phyloP scores from a whole-genome alignment of 2,797 vertebrate species.

The Setipinna tenuifilis region DNA sequence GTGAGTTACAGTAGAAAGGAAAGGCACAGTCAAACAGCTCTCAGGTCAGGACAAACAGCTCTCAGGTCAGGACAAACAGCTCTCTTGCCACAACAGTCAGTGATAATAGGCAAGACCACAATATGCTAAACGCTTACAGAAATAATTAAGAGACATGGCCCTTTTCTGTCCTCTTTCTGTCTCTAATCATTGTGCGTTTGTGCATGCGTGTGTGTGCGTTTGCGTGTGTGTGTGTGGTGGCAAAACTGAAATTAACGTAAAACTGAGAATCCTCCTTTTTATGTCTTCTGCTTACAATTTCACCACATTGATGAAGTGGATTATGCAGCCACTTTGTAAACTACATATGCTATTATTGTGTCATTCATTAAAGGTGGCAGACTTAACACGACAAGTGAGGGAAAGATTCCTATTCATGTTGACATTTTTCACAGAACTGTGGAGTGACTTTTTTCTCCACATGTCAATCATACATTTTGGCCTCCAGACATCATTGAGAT shows the following conservation, averaged over 20 bases:
- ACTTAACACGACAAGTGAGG: not conserved
- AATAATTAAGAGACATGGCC: not conserved
- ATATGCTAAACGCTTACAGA: not conserved
- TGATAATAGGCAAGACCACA: too few species aligned
- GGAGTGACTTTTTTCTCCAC: not conserved
- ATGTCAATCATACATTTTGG: not conserved
- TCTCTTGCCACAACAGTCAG: too few species aligned
- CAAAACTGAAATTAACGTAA: too few species aligned
- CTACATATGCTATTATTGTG: not conserved
- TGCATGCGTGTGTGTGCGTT: not conserved
- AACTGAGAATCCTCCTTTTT: too few species aligned
- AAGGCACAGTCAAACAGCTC: too few species aligned
- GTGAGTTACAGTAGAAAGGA: too few species aligned
- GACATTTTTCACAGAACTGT: not conserved
- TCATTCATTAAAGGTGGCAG: not conserved
- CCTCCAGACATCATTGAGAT: not conserved
- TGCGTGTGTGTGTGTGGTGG: constrained; percentile 18
- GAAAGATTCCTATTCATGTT: not conserved
- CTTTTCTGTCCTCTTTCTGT: too few species aligned
- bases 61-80: too few species aligned
- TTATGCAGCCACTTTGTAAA: not conserved
- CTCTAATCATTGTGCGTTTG: too few species aligned
- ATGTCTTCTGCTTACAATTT: too few species aligned
- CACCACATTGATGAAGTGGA: too few species aligned
- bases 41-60: too few species aligned